Base-by-base conservation (phyloP, 1,140 invertebrate genomes). In the Dendrolimus kikuchii region DNA sequence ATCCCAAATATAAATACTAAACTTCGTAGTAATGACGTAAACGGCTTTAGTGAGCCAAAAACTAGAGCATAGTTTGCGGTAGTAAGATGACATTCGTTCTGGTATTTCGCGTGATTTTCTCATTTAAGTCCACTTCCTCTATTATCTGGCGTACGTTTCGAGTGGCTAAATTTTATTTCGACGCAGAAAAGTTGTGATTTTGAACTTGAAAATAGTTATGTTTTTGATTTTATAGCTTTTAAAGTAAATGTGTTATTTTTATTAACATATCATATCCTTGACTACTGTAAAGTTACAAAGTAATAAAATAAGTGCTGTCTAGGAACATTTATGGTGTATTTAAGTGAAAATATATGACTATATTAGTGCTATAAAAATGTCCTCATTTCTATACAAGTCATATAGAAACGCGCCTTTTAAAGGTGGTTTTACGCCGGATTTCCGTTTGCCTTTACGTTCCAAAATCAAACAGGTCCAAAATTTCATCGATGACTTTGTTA, bases 311-410 rank as follows among this genome's bases (percentile, higher is more conserved):
- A 3, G 23, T 23, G 23, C 3, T 1, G 3, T 23, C 23, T 23
- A 23, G 23, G 23, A 23, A 23, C 23, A 23, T 23, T 23, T 23
- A 23, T 23, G 23, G 23, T 23, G 23, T 23, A 23, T 23, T 23
- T 23, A 23, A 23, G 23, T 23, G 23, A 23, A 23, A 23, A 45
- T 8, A 8, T 10, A 9, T 41, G 7, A 48, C 47, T n/a, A 6
- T 36, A 52, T 5, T 46, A 58, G 49, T 60, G 47, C 4, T 54
- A 23, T 23, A 40, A 44, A 49, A 46, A 77, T 77, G 70, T 73
- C 73, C 8, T 74, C 74, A 6, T 82, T 85, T 61, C 51, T 86
- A n/a, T 86, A 83, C 49, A 81, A 77, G 60, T 66, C 77, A 4
- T 81, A 71, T 53, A 77, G 68, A 58, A 81, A 74, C 23, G 67